These are phyloP conservation scores for Cricetomys ansorgei DNA, from an alignment of 2,113 vertebrate genomes.

Conservation along the genomic window DNA sequence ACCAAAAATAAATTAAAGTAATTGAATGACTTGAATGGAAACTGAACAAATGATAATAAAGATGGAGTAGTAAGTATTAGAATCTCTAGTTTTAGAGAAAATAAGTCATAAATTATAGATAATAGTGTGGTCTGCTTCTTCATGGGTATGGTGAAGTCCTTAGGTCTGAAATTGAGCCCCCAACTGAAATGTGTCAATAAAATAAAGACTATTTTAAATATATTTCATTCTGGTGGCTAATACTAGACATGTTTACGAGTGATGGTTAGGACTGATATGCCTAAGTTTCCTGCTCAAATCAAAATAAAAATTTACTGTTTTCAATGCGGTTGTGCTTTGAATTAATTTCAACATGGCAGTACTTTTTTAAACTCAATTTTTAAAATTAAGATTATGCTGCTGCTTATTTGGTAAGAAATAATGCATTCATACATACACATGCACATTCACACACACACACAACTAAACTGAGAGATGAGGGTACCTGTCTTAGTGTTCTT, in stretches of 20 bases:
- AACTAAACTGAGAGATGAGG: neutral
- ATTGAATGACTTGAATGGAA: neutral
- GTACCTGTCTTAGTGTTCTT: neutral
- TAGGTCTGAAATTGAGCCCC: neutral
- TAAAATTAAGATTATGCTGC: neutral
- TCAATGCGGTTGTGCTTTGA: neutral
- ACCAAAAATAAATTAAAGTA: neutral
- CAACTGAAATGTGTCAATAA: neutral
- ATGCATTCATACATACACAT: neutral
- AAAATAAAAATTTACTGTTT: neutral
- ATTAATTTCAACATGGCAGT: slow-evolving; percentile 22
- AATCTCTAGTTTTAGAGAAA: neutral
- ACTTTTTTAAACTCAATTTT: neutral
- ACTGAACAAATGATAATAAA: neutral
- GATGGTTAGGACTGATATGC: neutral
- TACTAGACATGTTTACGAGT: neutral
- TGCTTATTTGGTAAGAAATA: slow-evolving; percentile 1
- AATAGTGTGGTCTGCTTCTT: neutral
- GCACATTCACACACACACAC: neutral
- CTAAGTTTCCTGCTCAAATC: neutral
- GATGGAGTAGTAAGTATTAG: neutral
- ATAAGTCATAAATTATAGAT: slow-evolving; percentile 16
- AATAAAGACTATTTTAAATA: neutral
- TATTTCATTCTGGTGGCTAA: slow-evolving; percentile 38
- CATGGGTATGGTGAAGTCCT: neutral